Conservation (phyloP, 2,113 vertebrate species). For the Haplochromis vanheusdeni region DNA sequence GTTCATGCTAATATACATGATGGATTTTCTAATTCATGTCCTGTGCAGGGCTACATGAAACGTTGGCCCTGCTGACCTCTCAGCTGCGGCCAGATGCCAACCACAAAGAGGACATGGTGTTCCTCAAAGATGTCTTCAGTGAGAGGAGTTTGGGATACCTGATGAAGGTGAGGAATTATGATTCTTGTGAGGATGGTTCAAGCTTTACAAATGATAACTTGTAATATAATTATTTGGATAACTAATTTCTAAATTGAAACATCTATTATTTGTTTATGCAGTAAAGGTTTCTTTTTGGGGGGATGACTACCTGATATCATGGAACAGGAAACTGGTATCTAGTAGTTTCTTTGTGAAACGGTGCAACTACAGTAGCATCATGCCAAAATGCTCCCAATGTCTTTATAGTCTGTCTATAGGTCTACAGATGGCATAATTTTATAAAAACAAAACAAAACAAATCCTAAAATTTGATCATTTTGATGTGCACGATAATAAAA, state of each 20-base stretch:
- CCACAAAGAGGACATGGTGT: slow-evolving; percentile 93
- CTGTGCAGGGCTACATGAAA: slow-evolving; percentile 84
- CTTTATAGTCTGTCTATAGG: not conserved
- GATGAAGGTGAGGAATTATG: slow-evolving; percentile 80
- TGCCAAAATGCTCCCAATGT: not conserved
- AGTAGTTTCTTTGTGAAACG: not conserved
- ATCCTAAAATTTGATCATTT: not conserved
- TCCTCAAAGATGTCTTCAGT: slow-evolving; percentile 90
- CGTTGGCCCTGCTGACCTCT: slow-evolving; percentile 89
- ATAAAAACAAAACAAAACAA: not conserved
- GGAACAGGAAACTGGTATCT: not conserved
- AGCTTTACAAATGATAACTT: not conserved
- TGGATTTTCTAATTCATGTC: not conserved
- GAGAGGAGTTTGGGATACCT: slow-evolving; percentile 88
- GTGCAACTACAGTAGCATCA: not conserved
- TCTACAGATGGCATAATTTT: not conserved
- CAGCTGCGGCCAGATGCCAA: slow-evolving; percentile 90
- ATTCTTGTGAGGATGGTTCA: not conserved
- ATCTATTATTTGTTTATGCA: not conserved
- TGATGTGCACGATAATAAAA: not conserved
- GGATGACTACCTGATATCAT: not conserved
- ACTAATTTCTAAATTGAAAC: not conserved
- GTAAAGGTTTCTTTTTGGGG: too few species aligned
- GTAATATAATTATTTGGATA: not conserved
- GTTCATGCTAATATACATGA: not conserved